These are phyloP conservation scores for Stratiomys singularior DNA, from an alignment of 2,888 invertebrate genomes.

Conservation along the genomic window DNA sequence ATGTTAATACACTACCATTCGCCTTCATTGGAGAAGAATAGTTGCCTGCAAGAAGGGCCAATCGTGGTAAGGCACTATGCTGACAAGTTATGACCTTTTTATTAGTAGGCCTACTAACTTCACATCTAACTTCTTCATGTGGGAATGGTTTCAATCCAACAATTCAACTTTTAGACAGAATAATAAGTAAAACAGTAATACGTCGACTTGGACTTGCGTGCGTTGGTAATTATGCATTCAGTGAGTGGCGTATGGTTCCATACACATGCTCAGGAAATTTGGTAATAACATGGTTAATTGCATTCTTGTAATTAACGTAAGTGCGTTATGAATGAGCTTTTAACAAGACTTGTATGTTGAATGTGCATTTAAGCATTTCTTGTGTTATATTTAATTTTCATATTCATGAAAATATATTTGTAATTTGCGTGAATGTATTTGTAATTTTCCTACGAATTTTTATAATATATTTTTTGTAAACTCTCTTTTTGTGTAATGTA, in stretches of 20 bases:
- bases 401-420: too few relatives aligned
- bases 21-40: constrained; percentile 12
- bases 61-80: constrained; percentile 22
- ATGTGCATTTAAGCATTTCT: too few relatives aligned
- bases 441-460: too few relatives aligned
- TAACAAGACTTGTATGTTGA: too few relatives aligned
- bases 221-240: not conserved
- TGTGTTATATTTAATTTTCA: too few relatives aligned
- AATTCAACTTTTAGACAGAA: not conserved
- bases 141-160: constrained; percentile 25
- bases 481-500: too few relatives aligned
- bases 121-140: constrained; percentile 3
- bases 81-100: constrained; percentile 41
- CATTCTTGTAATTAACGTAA: not conserved
- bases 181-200: not conserved
- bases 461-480: too few relatives aligned
- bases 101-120: constrained; percentile 34
- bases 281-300: constrained; percentile 23
- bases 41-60: not conserved
- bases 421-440: too few relatives aligned
- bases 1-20: not conserved
- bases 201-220: not conserved
- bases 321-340: too few relatives aligned
- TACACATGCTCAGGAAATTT: constrained; percentile 1
- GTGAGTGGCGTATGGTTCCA: constrained; percentile 12